These are phyloP conservation scores for Orthosia incerta DNA, from an alignment of 2,888 invertebrate genomes.

Conservation along the genomic window DNA sequence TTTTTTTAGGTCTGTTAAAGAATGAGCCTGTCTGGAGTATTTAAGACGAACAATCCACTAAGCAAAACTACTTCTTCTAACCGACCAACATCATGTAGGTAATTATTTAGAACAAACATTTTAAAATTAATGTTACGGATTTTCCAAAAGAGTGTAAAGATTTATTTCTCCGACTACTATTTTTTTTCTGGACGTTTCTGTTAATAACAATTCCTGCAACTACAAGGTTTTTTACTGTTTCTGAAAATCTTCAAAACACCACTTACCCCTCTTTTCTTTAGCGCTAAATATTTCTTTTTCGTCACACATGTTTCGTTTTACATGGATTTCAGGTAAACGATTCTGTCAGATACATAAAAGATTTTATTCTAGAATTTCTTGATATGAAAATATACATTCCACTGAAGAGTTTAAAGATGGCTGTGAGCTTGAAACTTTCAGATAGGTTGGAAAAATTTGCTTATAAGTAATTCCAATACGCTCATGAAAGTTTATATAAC, in stretches of 20 bases:
- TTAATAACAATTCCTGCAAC: too few relatives aligned
- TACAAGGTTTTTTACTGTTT: too few relatives aligned
- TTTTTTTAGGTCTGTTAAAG: too few relatives aligned
- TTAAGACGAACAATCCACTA: rapidly evolving
- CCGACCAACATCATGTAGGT: too few relatives aligned
- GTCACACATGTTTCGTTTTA: constrained; percentile 18
- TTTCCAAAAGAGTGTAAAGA: too few relatives aligned
- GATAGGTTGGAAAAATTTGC: background rate
- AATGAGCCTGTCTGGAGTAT: too few relatives aligned
- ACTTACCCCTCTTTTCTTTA: background rate
- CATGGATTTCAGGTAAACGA: constrained; percentile 30
- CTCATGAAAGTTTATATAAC: too few relatives aligned
- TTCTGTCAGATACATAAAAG: constrained; percentile 31
- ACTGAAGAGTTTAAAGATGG: background rate
- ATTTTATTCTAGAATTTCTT: constrained; percentile 25
- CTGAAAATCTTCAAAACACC: background rate
- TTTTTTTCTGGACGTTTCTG: too few relatives aligned
- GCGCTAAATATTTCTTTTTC: constrained; percentile 8
- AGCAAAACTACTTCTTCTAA: too few relatives aligned
- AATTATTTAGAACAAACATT: too few relatives aligned
- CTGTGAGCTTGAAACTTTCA: background rate
- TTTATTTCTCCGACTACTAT: too few relatives aligned
- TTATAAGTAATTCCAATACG: background rate
- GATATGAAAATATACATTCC: constrained; percentile 16
- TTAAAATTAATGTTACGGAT: too few relatives aligned